phyloP scores from a whole-genome alignment of 1,140 invertebrate species.

The Sarcophaga bullata region DNA sequence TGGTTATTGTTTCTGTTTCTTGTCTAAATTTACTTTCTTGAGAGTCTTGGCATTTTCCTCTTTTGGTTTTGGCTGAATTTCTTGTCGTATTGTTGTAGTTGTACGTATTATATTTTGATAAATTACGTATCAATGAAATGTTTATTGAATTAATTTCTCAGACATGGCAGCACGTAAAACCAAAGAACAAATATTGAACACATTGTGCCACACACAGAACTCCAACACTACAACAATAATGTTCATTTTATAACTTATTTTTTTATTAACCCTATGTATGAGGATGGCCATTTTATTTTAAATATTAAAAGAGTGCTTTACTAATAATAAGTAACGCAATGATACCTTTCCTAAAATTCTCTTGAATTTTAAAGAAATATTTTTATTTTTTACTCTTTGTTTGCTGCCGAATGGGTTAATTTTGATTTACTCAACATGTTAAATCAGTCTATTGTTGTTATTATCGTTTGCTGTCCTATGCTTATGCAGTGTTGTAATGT shows the following conservation, averaged over 20 bases:
- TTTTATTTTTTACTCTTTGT: background rate
- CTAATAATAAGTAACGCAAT: too few relatives aligned
- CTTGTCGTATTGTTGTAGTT: constrained; percentile 5
- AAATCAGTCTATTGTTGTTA: constrained; percentile 32
- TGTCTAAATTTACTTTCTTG: constrained; percentile 28
- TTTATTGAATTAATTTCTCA: constrained; percentile 41
- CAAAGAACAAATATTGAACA: constrained; percentile 30
- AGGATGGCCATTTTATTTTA: too few relatives aligned
- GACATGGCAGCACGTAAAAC: constrained; percentile 37
- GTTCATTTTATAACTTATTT: too few relatives aligned
- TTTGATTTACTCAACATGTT: background rate
- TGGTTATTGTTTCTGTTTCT: background rate
- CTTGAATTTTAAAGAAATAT: too few relatives aligned
- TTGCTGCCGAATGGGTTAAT: background rate
- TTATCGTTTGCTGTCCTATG: background rate
- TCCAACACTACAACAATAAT: too few relatives aligned
- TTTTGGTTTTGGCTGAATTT: constrained; percentile 9
- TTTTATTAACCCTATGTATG: too few relatives aligned
- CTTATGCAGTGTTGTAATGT: constrained; percentile 22
- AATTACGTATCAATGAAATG: constrained; percentile 41
- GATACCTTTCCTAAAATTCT: too few relatives aligned
- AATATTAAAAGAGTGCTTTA: too few relatives aligned
- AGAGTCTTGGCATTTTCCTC: background rate
- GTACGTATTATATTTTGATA: constrained; percentile 32
- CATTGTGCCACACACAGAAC: constrained; percentile 21